These are phyloP conservation scores for Drosophila suzukii DNA, from an alignment of 1,140 invertebrate genomes.

Conservation along the genomic window DNA sequence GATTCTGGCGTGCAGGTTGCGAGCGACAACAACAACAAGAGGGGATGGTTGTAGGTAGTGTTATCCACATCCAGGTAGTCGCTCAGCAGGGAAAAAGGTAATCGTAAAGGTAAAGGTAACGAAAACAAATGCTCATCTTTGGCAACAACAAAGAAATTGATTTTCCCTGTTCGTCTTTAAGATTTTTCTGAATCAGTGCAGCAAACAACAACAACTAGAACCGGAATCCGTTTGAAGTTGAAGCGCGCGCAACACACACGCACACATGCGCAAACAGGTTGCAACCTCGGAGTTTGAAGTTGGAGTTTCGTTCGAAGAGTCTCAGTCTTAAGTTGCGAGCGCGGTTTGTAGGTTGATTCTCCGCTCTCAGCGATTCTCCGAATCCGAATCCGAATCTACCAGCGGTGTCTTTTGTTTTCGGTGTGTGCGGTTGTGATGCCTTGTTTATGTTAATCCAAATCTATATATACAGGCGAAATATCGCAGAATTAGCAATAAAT, in stretches of 20 bases:
- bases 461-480: constrained; percentile 54
- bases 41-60: not conserved
- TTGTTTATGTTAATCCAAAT: constrained; percentile 77
- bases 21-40: constrained; percentile 7
- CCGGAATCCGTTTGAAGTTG: constrained; percentile 78
- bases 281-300: constrained; percentile 1
- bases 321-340: constrained; percentile 58
- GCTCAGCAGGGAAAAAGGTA: constrained; percentile 26
- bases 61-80: constrained; percentile 51
- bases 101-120: constrained; percentile 38
- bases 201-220: constrained; percentile 45
- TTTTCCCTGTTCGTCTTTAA: constrained; percentile 67
- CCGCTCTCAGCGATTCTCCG: constrained; percentile 6
- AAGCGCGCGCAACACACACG: constrained; percentile 42
- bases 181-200: constrained; percentile 70
- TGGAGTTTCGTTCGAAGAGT: constrained; percentile 3
- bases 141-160: constrained; percentile 74
- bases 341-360: constrained; percentile 28
- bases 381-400: constrained; percentile 2
- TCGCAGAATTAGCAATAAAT: constrained; percentile 70
- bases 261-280: constrained; percentile 3
- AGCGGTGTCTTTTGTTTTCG: constrained; percentile 20
- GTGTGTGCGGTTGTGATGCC: constrained; percentile 26
- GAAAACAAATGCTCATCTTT: constrained; percentile 54
- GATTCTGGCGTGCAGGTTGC: constrained; percentile 14